phyloP scores from a whole-genome alignment of 2,888 invertebrate genomes.

The Leptopterna dolabrata region DNA sequence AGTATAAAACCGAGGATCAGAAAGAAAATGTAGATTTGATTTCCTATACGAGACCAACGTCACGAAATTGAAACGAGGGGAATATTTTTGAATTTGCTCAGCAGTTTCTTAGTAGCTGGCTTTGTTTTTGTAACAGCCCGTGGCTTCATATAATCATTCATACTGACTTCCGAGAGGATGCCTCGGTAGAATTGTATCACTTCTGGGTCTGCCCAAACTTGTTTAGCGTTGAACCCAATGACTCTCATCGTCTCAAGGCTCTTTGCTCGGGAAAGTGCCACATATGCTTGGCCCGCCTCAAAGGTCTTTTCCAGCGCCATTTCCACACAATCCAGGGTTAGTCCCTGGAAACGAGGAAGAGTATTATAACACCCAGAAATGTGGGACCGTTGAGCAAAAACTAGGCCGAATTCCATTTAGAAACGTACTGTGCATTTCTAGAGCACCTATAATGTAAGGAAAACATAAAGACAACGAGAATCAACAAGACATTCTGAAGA shows the following conservation, averaged over 20 bases:
- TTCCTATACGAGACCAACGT: not conserved
- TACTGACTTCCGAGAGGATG: constrained; percentile 18
- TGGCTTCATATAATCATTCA: constrained; percentile 9
- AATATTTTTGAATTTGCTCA: constrained; percentile 25
- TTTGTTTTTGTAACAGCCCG: not conserved
- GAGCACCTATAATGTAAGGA: too few species aligned
- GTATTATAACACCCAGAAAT: not conserved
- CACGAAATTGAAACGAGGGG: constrained; percentile 47
- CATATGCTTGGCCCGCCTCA: constrained; percentile 96
- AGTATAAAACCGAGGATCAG: too few species aligned
- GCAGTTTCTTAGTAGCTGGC: not conserved
- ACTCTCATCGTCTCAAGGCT: constrained; percentile 87
- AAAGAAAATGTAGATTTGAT: not conserved
- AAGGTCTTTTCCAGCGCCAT: constrained; percentile 87
- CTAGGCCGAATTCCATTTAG: too few species aligned
- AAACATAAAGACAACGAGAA: too few species aligned
- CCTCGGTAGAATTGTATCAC: constrained; percentile 85
- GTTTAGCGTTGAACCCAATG: constrained; percentile 84
- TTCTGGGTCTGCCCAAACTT: constrained; percentile 89
- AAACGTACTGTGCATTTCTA: too few species aligned
- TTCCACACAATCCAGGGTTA: constrained; percentile 95
- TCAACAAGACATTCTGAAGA: too few species aligned
- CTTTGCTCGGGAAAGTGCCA: constrained; percentile 92
- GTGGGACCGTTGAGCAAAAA: not conserved
- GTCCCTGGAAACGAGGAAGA: constrained; percentile 74